Conservation (phyloP, 92 coral and sea anemone species). For the Phenganax subtilis region DNA sequence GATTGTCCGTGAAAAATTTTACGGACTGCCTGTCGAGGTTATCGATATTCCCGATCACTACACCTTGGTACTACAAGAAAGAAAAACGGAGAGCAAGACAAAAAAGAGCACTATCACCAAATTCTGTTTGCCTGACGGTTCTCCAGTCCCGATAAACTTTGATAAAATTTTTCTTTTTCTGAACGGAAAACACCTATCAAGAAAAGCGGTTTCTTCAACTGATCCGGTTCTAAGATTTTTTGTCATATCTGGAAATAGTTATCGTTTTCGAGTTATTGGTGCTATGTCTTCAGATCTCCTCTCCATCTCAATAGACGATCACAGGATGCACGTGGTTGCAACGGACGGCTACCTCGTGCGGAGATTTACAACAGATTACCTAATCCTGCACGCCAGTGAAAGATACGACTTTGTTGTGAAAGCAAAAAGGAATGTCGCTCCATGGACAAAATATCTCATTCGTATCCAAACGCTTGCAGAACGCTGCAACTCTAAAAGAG, state of each 20-base stretch:
- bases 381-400: slow-evolving; percentile 63
- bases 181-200: background rate
- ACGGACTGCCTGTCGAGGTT: background rate
- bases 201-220: slow-evolving; percentile 3
- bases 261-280: slow-evolving; percentile 57
- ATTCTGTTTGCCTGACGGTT: slow-evolving; percentile 17
- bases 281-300: slow-evolving; percentile 38
- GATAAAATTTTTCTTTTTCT: slow-evolving; percentile 38
- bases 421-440: slow-evolving; percentile 36
- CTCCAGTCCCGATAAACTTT: background rate
- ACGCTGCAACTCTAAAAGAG: background rate
- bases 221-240: slow-evolving; percentile 50
- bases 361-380: slow-evolving; percentile 56
- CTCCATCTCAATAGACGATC: slow-evolving; percentile 53
- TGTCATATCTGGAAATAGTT: slow-evolving; percentile 52
- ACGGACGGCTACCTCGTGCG: slow-evolving; percentile 64
- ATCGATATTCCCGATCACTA: slow-evolving; percentile 41
- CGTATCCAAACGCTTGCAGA: slow-evolving; percentile 52
- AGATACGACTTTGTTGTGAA: slow-evolving; percentile 62
- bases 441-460: slow-evolving; percentile 52
- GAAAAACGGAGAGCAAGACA: background rate
- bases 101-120: background rate
- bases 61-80: slow-evolving; percentile 42
- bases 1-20: slow-evolving; percentile 6
- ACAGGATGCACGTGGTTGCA: slow-evolving; percentile 53